Conservation (phyloP, 2,888 invertebrate species). For the Drosophila rubida region DNA sequence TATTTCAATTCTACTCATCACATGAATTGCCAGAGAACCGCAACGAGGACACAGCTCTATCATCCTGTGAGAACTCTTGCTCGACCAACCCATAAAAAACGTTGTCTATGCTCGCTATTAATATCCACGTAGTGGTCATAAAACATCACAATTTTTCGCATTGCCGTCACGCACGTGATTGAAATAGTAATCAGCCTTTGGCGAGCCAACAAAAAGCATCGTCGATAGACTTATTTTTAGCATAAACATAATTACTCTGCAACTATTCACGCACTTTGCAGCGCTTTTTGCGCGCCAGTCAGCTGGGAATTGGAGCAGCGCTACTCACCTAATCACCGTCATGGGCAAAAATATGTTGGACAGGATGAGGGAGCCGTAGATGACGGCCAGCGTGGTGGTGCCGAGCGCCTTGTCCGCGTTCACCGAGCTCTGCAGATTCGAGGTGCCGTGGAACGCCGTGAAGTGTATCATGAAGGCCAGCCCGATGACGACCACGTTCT, state of each 20-base stretch:
- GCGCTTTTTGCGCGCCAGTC: not conserved
- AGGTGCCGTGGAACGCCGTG: constrained; percentile 95
- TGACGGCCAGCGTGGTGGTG: constrained; percentile 92
- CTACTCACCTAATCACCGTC: constrained; percentile 90
- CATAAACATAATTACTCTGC: not conserved
- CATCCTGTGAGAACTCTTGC: too few species aligned
- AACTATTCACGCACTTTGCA: constrained; percentile 8
- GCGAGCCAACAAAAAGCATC: not conserved
- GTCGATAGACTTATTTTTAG: not conserved
- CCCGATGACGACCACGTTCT: constrained; percentile 93
- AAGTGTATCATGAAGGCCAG: constrained; percentile 96
- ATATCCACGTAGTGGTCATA: not conserved
- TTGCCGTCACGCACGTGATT: not conserved
- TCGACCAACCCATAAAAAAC: too few species aligned
- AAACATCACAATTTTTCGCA: not conserved
- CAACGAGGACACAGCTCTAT: too few species aligned
- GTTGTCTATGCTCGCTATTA: not conserved
- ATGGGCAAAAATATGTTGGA: constrained; percentile 96
- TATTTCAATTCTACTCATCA: too few species aligned
- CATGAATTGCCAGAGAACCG: too few species aligned
- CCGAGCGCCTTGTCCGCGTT: constrained; percentile 93
- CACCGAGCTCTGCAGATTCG: constrained; percentile 93
- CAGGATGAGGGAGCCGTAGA: constrained; percentile 94
- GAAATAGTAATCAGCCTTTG: not conserved
- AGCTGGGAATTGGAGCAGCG: constrained; percentile 1